Evolutionary conservation across 2,113 vertebrate genomes (phyloP).

Genomic region (Paradisaea rubra): DNA sequence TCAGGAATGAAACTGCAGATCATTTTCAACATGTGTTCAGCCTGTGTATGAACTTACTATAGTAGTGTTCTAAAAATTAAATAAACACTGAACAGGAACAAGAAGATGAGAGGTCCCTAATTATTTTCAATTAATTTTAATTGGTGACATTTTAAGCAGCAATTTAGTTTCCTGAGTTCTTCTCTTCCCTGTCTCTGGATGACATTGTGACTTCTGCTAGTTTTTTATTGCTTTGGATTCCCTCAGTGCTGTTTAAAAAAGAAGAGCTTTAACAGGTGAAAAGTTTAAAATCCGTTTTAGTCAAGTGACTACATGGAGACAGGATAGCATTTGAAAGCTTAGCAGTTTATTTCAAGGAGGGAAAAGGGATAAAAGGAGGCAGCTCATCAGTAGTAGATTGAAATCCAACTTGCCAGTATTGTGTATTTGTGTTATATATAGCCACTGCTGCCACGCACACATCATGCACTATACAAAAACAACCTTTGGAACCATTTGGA

Average conservation of each 20-base stretch:
- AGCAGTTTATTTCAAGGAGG: neutral
- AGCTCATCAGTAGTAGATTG: neutral
- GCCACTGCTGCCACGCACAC: neutral
- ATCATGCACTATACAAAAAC: neutral
- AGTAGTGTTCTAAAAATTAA: neutral
- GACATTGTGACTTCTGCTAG: neutral
- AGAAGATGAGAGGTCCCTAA: neutral
- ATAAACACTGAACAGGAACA: neutral
- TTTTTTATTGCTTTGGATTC: neutral
- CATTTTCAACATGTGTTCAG: neutral
- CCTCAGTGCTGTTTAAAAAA: neutral
- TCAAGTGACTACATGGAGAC: neutral
- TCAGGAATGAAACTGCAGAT: neutral
- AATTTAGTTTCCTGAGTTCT: neutral
- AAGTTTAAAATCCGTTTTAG: slow-evolving; percentile 23
- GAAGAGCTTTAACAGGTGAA: slow-evolving; percentile 3
- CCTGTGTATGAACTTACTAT: neutral
- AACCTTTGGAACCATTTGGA: neutral
- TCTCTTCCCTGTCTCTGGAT: neutral
- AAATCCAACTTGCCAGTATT: neutral
- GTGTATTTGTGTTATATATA: neutral
- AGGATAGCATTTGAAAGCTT: neutral
- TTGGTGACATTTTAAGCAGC: slow-evolving; percentile 23
- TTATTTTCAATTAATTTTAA: slow-evolving; percentile 54
- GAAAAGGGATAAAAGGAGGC: neutral